phyloP scores from a whole-genome alignment of 2,113 vertebrate species.

The Acrocephalus arundinaceus region DNA sequence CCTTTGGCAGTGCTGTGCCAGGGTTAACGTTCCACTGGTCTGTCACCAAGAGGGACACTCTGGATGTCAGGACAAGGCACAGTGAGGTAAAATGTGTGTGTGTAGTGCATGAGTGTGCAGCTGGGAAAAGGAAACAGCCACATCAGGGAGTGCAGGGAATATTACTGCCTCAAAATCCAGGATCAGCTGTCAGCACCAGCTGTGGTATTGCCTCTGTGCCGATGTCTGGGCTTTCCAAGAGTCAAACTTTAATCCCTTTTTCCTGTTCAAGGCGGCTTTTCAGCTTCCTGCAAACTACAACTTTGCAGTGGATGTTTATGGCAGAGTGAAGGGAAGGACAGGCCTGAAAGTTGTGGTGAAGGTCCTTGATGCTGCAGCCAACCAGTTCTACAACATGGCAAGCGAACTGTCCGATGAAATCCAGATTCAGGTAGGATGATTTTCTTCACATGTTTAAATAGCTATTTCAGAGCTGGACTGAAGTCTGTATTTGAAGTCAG shows the following conservation, averaged over 20 bases:
- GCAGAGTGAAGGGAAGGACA: conserved; percentile 84
- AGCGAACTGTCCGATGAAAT: conserved; percentile 88
- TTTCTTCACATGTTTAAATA: background rate
- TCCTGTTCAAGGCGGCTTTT: conserved; percentile 79
- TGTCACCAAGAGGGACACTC: conserved; percentile 87
- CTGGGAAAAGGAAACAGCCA: background rate
- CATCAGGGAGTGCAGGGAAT: background rate
- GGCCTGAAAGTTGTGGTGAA: conserved; percentile 87
- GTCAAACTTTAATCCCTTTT: background rate
- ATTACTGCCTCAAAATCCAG: background rate
- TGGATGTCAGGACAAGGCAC: conserved; percentile 86
- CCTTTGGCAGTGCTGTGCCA: conserved; percentile 87
- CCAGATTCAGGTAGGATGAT: conserved; percentile 86
- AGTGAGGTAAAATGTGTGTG: conserved; percentile 78
- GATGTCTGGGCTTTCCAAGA: background rate
- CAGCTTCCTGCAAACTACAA: conserved; percentile 83
- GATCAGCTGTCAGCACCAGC: rapidly evolving
- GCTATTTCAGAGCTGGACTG: background rate
- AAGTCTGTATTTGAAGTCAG: background rate
- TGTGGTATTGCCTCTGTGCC: background rate
- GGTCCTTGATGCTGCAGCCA: conserved; percentile 73
- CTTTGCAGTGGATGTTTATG: conserved; percentile 89
- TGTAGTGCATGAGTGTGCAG: background rate
- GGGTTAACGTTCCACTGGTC: conserved; percentile 91
- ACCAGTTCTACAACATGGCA: conserved; percentile 77